Evolutionary conservation across 2,797 vertebrate species (phyloP), one percentile per base, ranked within the genome.

Genomic region (Vultur gryphus): DNA sequence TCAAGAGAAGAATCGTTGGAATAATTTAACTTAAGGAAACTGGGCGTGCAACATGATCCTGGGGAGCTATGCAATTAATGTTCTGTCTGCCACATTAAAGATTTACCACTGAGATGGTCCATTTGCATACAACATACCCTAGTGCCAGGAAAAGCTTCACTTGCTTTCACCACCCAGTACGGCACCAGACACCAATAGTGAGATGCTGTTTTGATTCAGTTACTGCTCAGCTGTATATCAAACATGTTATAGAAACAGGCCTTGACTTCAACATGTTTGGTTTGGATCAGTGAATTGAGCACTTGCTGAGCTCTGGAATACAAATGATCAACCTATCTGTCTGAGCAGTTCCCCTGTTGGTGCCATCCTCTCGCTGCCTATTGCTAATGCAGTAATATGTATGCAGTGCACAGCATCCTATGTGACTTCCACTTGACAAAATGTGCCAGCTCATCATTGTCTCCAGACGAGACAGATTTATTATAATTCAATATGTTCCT

Each of bases 401-500:
- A 98, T 98, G 97, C 97, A 95, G 96, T 58, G 69, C 96, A 97
- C 97, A 97, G 95, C 94, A 95, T 94, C 94, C 96, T 96, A 71
- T 95, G 96, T 93, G 97, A 90, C 97, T 97, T 91, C 97, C 96
- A 98, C 97, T 98, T 97, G 96, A 97, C 96, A 97, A 98, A 98
- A 97, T 97, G 95, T 98, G 97, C 97, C 97, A 97, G 97, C 97
- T 97, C 96, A 97, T 98, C 97, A 98, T 97, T 96, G 96, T 97
- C 96, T 97, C 94, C 95, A 97, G 97, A 97, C 95, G 43, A 97
- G 97, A 97, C 96, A 97, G 96, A 97, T 97, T 98, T 98, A 98
- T 98, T 97, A 97, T 97, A 97, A 97, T 97, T 98, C 97, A 97
- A 97, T 98, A 98, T 97, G 97, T 97, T 97, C 96, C 94, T 97